Evolutionary conservation across 2,888 invertebrate genomes (phyloP).

Genomic region (Bimastos eiseni): DNA sequence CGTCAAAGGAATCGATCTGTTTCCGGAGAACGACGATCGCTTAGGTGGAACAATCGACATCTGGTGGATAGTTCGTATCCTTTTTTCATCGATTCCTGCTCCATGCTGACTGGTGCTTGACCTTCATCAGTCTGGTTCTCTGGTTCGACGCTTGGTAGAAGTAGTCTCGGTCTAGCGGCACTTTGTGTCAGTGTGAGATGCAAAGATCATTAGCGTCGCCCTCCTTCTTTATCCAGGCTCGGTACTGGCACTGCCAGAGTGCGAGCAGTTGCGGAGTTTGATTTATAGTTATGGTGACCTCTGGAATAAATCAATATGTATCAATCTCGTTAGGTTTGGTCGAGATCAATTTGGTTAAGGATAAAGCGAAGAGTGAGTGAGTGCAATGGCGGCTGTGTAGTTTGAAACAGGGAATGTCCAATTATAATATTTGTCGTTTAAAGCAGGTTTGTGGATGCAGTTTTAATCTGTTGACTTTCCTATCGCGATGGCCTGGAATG

Average conservation of each 20-base stretch:
- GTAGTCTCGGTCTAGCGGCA: not conserved
- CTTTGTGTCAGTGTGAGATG: too few relatives aligned
- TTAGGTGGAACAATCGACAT: conserved; percentile 89
- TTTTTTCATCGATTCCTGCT: conserved; percentile 42
- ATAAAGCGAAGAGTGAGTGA: not conserved
- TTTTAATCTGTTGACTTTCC: too few relatives aligned
- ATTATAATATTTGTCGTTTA: not conserved
- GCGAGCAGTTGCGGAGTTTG: too few relatives aligned
- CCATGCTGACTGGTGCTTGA: not conserved
- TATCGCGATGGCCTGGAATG: not conserved
- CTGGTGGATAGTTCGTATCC: conserved; percentile 93
- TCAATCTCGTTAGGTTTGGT: too few relatives aligned
- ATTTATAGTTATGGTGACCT: too few relatives aligned
- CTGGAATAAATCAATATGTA: too few relatives aligned
- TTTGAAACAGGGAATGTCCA: not conserved
- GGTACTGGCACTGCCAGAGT: too few relatives aligned
- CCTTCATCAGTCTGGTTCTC: not conserved
- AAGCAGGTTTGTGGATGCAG: not conserved
- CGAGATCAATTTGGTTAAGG: not conserved
- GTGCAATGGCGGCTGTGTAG: not conserved
- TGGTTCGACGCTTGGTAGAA: not conserved
- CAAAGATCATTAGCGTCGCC: too few relatives aligned
- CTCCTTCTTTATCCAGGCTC: too few relatives aligned
- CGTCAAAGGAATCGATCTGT: conserved; percentile 95
- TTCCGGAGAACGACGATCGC: conserved; percentile 86